Evolutionary conservation across 2,888 invertebrate genomes (phyloP).

Genomic region (Dasysyrphus tricinctus): DNA sequence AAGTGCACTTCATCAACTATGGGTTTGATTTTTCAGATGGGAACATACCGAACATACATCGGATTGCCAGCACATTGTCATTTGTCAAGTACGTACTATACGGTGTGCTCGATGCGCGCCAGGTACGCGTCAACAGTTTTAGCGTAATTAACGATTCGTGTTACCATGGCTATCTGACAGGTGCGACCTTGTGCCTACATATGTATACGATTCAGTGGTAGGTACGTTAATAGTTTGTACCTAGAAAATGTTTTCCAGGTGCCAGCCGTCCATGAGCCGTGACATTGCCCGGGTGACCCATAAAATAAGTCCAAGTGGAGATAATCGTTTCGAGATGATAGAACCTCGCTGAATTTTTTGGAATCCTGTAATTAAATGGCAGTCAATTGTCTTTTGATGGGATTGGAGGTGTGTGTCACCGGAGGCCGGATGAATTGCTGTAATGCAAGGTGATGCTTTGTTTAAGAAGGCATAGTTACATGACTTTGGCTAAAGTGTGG

Average conservation of each 20-base stretch:
- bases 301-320: conserved; percentile 38
- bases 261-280: conserved; percentile 15
- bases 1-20: conserved; percentile 39
- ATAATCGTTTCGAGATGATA: conserved; percentile 48
- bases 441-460: conserved; percentile 36
- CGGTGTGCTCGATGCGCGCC: conserved; percentile 4
- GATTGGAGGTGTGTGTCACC: conserved; percentile 18
- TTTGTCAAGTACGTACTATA: conserved; percentile 43
- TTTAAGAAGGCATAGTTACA: conserved; percentile 20
- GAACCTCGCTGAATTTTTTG: conserved; percentile 43
- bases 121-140: conserved; percentile 65
- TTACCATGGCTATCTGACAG: conserved; percentile 52
- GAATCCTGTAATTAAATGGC: conserved; percentile 57
- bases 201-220: conserved; percentile 12
- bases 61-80: conserved; percentile 40
- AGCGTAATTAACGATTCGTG: conserved; percentile 64
- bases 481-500: conserved; percentile 20
- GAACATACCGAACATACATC: conserved; percentile 30
- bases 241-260: conserved; percentile 2
- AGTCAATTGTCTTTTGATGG: conserved; percentile 44
- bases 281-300: conserved; percentile 69
- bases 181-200: conserved; percentile 60
- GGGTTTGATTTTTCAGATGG: conserved; percentile 43
- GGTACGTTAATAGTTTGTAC: neutral
- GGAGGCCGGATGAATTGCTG: conserved; percentile 2